Evolutionary conservation across 2,113 vertebrate genomes (phyloP).

Genomic region (Tachuris rubrigastra): DNA sequence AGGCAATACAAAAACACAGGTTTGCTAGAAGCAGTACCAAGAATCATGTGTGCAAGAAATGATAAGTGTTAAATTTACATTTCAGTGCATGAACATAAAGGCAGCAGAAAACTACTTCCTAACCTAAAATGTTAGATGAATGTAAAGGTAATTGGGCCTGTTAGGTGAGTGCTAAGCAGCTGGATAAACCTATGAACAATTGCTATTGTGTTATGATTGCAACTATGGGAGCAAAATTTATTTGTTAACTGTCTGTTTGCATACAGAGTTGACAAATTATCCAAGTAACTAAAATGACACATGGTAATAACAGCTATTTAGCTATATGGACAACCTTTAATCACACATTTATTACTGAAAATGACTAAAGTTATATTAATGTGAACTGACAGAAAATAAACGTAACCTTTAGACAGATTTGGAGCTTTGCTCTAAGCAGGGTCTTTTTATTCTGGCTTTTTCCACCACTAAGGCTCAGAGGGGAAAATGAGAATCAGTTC

Average conservation of each 20-base stretch:
- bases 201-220: conserved; percentile 73
- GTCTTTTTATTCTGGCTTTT: neutral
- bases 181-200: conserved; percentile 54
- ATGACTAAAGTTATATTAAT: neutral
- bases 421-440: neutral
- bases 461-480: neutral
- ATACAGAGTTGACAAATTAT: conserved; percentile 54
- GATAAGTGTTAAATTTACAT: neutral
- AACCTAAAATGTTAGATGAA: neutral
- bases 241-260: conserved; percentile 55
- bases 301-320: conserved; percentile 59
- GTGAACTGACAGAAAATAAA: conserved; percentile 4
- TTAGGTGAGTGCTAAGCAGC: conserved; percentile 46
- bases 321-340: conserved; percentile 60
- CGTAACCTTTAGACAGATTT: neutral
- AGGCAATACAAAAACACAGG: neutral
- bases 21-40: neutral
- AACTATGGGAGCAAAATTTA: conserved; percentile 52
- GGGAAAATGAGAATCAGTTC: neutral
- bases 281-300: conserved; percentile 60
- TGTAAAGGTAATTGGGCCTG: conserved; percentile 12
- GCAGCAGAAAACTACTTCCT: neutral
- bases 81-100: neutral
- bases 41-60: neutral
- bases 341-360: conserved; percentile 65